Conservation (phyloP, 1,140 invertebrate genomes). For the Calliopsis andreniformis region DNA sequence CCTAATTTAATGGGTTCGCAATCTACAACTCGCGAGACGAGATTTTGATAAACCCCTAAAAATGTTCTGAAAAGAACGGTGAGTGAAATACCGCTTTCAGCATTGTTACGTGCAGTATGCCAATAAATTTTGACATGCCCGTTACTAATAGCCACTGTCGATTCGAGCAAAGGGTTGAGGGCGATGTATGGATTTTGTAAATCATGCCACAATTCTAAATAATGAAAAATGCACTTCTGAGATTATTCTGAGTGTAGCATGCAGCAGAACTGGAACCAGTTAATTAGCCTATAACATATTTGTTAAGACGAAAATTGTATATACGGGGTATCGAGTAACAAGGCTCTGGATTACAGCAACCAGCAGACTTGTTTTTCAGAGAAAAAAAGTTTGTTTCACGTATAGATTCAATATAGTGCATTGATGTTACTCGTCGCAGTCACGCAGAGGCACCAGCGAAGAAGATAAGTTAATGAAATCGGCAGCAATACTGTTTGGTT, state of each 20-base stretch:
- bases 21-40: conserved; percentile 37
- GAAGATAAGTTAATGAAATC: conserved; percentile 79
- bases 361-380: not conserved
- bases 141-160: not conserved
- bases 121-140: not conserved
- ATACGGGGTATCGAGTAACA: conserved; percentile 28
- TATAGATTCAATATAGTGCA: conserved; percentile 64
- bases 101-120: not conserved
- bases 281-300: too few species aligned
- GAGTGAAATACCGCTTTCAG: not conserved
- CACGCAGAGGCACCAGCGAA: conserved; percentile 68
- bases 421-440: conserved; percentile 72
- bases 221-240: too few species aligned
- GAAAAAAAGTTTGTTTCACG: conserved; percentile 45
- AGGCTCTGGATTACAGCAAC: conserved; percentile 33
- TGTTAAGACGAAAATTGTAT: too few species aligned
- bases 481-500: conserved; percentile 71
- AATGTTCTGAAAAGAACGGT: not conserved
- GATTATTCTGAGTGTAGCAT: too few species aligned
- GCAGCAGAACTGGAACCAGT: too few species aligned
- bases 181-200: too few species aligned
- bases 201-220: too few species aligned
- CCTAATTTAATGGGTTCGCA: conserved; percentile 49
- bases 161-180: not conserved
- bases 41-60: conserved; percentile 46